Conservation (phyloP, 1,140 invertebrate species). For the Notospermus geniculatus region DNA sequence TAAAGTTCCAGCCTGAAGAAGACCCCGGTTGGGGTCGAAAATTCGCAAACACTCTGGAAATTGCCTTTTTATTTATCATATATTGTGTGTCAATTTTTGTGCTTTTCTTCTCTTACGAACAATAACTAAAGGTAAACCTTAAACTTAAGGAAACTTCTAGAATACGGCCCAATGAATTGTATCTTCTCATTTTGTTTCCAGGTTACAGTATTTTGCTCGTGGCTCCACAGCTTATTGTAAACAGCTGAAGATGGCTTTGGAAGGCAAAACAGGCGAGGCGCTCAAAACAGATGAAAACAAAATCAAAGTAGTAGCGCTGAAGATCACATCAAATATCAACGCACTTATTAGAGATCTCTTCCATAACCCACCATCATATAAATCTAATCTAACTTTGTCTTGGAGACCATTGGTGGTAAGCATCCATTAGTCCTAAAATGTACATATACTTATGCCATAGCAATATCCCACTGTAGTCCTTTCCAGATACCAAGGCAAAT, state of each 20-base stretch:
- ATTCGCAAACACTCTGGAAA: too few species aligned
- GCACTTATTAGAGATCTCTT: slow-evolving; percentile 91
- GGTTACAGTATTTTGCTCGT: slow-evolving; percentile 87
- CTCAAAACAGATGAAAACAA: slow-evolving; percentile 67
- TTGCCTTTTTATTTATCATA: too few species aligned
- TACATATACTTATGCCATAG: neutral
- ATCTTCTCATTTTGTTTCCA: slow-evolving; percentile 38
- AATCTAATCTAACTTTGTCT: slow-evolving; percentile 79
- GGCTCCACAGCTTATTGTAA: slow-evolving; percentile 91
- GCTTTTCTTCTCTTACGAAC: too few species aligned
- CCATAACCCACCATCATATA: slow-evolving; percentile 89
- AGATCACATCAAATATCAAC: slow-evolving; percentile 91
- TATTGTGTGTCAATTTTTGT: too few species aligned
- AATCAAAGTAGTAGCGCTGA: slow-evolving; percentile 79
- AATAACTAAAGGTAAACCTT: too few species aligned
- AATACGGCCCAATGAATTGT: too few species aligned
- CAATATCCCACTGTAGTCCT: neutral
- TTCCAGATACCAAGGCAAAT: too few species aligned
- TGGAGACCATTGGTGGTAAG: slow-evolving; percentile 68
- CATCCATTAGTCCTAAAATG: neutral
- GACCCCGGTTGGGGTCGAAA: too few species aligned
- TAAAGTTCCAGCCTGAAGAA: too few species aligned
- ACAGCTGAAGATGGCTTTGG: slow-evolving; percentile 81
- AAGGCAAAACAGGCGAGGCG: slow-evolving; percentile 67
- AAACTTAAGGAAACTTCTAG: too few species aligned